Evolutionary conservation across 2,888 invertebrate species (phyloP), one percentile per base, ranked within the genome.

Genomic region (Cosmopolites sordidus): DNA sequence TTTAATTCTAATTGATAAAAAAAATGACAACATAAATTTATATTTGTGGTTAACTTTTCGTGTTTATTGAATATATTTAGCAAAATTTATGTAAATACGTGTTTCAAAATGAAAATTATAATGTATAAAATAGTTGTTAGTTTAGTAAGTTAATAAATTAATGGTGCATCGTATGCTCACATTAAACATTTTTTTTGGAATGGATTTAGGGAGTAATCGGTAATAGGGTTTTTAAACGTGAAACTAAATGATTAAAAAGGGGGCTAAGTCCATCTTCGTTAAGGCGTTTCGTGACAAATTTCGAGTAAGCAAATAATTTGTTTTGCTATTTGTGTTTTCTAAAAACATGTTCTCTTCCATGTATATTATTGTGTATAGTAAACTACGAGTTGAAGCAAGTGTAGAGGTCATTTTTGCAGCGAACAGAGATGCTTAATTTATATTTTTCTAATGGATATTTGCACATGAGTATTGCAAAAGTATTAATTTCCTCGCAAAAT

Each of bases 141-240:
- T 30, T 22, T 22, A n/a, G 30, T 37, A 44, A 5, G 37, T 58
- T 55, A 58, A 59, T 61, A 60, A 60, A 60, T 58, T 58, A 60
- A 49, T 61, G 62, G 61, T 61, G 60, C 62, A 62, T 62, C 58
- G 57, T 63, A 60, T 62, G 63, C 65, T 65, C 64, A 62, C 61
- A 45, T 22, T 17, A 16, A 16, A 37, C 17, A 33, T 37, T 30
- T 45, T 54, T 52, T 53, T 59, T 59, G 58, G 42, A 51, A 11
- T 58, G 33, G 33, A 33, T 33, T 22, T 5, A 22, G 22, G 22
- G 22, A 22, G n/a, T 33, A 12, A 33, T 33, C 8, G 33, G n/a
- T 33, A 33, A 33, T 6, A 33, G 3, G 5, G 11, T 33, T 27
- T 9, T 27, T 27, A 27, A 27, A 27, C 5, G n/a, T n/a, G 5